Evolutionary conservation across 2,113 vertebrate species (phyloP), one percentile per base, ranked within the genome.

Genomic region (Dromiciops gliroides): DNA sequence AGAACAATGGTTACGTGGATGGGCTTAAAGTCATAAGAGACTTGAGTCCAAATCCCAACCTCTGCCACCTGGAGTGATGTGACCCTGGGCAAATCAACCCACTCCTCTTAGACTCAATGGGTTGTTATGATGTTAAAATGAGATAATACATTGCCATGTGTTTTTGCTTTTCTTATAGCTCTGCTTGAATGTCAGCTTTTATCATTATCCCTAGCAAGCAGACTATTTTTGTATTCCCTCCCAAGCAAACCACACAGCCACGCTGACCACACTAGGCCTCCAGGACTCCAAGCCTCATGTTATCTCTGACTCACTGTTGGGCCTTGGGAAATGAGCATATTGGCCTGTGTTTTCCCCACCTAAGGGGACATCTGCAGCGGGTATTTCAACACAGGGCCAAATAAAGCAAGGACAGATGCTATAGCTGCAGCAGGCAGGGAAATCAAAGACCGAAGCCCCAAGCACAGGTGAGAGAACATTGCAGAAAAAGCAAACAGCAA

Each of bases 201-300:
- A 83, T 83, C 37, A 83, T 83, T 44, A 22, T 83, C 93, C 52
- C 11, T 89, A 75, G 75, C 92, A 90, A 91, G 53, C 90, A 0
- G 1, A 49, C 60, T 90, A 83, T 94, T 94, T 97, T 94, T 89
- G 53, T 90, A 24, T 49, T 48, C 19, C 88, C 88, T 95, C 37
- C 3, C 0, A 91, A 67, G 48, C 91, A 91, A 24, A 90, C 50
- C 50, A 91, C 51, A 53, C 91, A 31, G 53, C 50, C 0, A 0
- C 4, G 6, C 49, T 19, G 60, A 48, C 37, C 53, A 52, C 3
- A 5, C 52, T 1, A 0, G 19, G 91, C 50, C 56, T 96, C 92
- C 5, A 0, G 90, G 89, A 94, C 90, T 89, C 96, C 12, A 37
- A 83, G 50, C 51, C 89, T 91, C n/a, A 94, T 83, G 67, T 31